These are phyloP conservation scores for Mugil cephalus DNA, from an alignment of 2,113 vertebrate genomes.

Conservation along the genomic window DNA sequence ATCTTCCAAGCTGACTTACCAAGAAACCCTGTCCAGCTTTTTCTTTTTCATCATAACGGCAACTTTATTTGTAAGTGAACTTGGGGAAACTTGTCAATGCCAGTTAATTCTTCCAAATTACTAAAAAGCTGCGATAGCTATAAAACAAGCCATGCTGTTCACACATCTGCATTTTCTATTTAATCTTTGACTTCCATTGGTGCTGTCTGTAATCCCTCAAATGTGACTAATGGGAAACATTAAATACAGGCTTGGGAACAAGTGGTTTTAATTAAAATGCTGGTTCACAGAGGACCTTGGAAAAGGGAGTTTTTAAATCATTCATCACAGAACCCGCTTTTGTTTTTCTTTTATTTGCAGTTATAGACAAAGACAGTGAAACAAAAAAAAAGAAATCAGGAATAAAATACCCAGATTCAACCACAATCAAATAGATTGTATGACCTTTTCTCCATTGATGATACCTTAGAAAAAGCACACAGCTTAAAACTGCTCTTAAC, in stretches of 20 bases:
- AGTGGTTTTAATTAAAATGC: slow-evolving; percentile 85
- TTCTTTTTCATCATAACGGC: slow-evolving; percentile 40
- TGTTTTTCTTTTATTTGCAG: slow-evolving; percentile 67
- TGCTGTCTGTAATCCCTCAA: slow-evolving; percentile 85
- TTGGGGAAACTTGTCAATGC: slow-evolving; percentile 72
- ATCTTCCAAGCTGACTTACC: slow-evolving; percentile 29
- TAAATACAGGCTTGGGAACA: slow-evolving; percentile 79
- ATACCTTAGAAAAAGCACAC: slow-evolving; percentile 25
- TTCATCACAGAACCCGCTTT: slow-evolving; percentile 65
- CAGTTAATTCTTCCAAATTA: slow-evolving; percentile 72
- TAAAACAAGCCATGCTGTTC: slow-evolving; percentile 79
- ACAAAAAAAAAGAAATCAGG: slow-evolving; percentile 46
- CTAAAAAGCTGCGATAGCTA: slow-evolving; percentile 76
- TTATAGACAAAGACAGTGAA: slow-evolving; percentile 42
- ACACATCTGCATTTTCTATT: slow-evolving; percentile 85
- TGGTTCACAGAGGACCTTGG: slow-evolving; percentile 69
- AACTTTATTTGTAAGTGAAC: slow-evolving; percentile 69
- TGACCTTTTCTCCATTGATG: slow-evolving; percentile 34
- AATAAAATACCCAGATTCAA: slow-evolving; percentile 43
- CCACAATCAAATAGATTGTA: slow-evolving; percentile 29
- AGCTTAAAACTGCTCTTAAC: slow-evolving; percentile 41
- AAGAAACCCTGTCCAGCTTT: slow-evolving; percentile 48
- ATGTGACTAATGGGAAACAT: slow-evolving; percentile 85
- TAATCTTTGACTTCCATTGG: slow-evolving; percentile 82
- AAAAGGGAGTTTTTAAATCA: slow-evolving; percentile 60